A percentile compares a stretch with the other conserved stretches of the same genome.
phyloP scores from a whole-genome alignment of 2,888 invertebrate genomes.

The Coleophora flavipennella region DNA sequence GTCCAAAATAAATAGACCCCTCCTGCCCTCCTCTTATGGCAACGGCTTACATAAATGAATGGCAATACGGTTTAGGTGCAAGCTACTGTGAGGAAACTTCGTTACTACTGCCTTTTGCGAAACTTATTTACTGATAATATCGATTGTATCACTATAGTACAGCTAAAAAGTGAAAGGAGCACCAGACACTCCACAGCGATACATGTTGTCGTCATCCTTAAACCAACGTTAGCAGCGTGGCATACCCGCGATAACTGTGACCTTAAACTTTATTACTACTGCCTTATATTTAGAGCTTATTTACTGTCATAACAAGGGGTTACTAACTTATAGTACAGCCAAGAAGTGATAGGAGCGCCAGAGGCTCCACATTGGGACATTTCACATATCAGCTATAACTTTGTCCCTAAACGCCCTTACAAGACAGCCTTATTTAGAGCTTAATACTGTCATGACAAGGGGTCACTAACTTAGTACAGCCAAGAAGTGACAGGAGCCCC shows the following conservation, averaged over 20 bases:
- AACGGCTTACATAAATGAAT: too few species aligned
- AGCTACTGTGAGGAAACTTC: too few species aligned
- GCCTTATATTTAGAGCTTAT: constrained; percentile 48
- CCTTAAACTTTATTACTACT: constrained; percentile 92
- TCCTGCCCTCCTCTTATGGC: too few species aligned
- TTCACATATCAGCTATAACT: constrained; percentile 93
- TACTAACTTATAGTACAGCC: constrained; percentile 94
- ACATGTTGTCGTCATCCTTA: constrained; percentile 77
- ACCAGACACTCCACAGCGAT: constrained; percentile 90
- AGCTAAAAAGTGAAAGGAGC: constrained; percentile 94
- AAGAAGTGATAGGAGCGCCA: constrained; percentile 93
- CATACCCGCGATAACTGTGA: constrained; percentile 94
- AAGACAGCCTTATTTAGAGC: too few species aligned
- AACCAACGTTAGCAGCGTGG: constrained; percentile 84
- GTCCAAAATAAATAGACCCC: too few species aligned
- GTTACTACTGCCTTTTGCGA: too few species aligned
- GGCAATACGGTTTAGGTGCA: too few species aligned
- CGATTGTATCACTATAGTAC: constrained; percentile 83
- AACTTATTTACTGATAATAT: background rate
- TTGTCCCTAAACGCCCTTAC: constrained; percentile 95
- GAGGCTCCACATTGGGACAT: constrained; percentile 91
- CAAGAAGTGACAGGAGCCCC: constrained; percentile 95
- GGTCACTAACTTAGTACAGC: constrained; percentile 89
- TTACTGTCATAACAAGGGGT: constrained; percentile 18
- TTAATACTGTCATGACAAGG: background rate